phyloP scores from a whole-genome alignment of 2,888 invertebrate genomes.

The Eupithecia inturbata region DNA sequence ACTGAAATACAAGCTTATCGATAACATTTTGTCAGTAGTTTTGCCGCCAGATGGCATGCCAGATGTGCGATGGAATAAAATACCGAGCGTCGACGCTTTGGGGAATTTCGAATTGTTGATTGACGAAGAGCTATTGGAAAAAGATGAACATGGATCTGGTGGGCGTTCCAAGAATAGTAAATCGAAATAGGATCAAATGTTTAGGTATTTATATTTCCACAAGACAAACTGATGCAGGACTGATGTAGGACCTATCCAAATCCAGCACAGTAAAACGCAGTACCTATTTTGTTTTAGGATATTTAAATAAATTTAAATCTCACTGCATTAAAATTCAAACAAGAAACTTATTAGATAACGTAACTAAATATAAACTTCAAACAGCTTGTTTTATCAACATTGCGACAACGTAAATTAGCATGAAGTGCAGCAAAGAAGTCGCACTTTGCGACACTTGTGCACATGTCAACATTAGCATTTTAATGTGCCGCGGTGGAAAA shows the following conservation, averaged over 20 bases:
- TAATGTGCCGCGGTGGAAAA: conserved; percentile 65
- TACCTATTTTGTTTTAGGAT: background rate
- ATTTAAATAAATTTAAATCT: background rate
- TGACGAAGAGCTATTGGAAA: conserved; percentile 91
- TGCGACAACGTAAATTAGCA: conserved; percentile 27
- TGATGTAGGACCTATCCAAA: too few species aligned
- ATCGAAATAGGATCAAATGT: conserved; percentile 45
- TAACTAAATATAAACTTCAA: background rate
- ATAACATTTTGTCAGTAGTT: conserved; percentile 95
- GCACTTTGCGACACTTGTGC: conserved; percentile 50
- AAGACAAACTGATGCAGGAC: too few species aligned
- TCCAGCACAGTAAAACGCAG: background rate
- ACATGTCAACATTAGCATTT: conserved; percentile 66
- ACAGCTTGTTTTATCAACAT: conserved; percentile 19
- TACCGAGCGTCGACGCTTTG: conserved; percentile 88
- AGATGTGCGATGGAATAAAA: conserved; percentile 95
- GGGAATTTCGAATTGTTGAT: conserved; percentile 93
- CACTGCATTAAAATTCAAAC: background rate
- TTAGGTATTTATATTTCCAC: background rate
- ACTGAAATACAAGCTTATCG: conserved; percentile 96
- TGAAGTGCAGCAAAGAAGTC: conserved; percentile 54
- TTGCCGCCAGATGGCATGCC: conserved; percentile 94
- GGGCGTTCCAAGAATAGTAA: conserved; percentile 57
- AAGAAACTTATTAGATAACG: background rate
- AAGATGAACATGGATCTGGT: conserved; percentile 80